These are phyloP conservation scores for Metopia argyrocephala DNA, from an alignment of 2,888 invertebrate genomes.

Conservation along the genomic window DNA sequence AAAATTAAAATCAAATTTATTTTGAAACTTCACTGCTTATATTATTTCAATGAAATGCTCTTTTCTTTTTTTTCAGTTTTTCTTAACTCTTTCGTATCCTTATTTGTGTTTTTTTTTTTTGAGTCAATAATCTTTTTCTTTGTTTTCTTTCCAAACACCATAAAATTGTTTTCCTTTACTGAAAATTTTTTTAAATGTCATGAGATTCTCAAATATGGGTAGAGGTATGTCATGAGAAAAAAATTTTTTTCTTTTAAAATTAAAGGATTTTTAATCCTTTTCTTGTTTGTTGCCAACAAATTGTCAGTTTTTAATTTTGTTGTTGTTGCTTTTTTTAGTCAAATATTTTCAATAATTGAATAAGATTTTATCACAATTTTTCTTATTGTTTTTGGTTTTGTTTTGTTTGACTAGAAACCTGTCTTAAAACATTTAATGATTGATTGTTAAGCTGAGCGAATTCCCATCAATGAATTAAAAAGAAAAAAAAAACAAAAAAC, in stretches of 20 bases:
- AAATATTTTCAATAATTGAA: slow-evolving; percentile 29
- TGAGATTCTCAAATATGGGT: neutral
- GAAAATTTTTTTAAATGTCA: slow-evolving; percentile 45
- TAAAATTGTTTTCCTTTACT: slow-evolving; percentile 40
- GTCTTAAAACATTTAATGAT: slow-evolving; percentile 48
- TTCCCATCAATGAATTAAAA: neutral
- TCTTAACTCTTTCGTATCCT: slow-evolving; percentile 49
- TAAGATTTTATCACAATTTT: slow-evolving; percentile 59
- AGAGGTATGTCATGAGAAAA: slow-evolving; percentile 47
- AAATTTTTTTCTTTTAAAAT: neutral
- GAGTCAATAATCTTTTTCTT: slow-evolving; percentile 32
- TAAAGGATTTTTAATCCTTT: slow-evolving; percentile 63
- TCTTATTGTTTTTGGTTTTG: neutral
- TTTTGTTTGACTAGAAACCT: slow-evolving; percentile 25
- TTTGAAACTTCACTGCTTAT: neutral
- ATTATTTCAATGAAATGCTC: neutral
- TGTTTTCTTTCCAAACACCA: slow-evolving; percentile 34
- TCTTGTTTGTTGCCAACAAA: slow-evolving; percentile 37
- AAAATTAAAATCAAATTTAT: neutral
- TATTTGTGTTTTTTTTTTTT: slow-evolving; percentile 10
- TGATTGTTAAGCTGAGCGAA: slow-evolving; percentile 35
- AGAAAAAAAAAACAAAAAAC: neutral
- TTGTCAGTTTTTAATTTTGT: slow-evolving; percentile 13
- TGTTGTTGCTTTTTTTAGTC: slow-evolving; percentile 20
- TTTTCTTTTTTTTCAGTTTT: neutral